Percentiles rank a stretch among this genome's conserved stretches.
phyloP scores from a whole-genome alignment of 2,113 vertebrate species.

The Cettia cetti region DNA sequence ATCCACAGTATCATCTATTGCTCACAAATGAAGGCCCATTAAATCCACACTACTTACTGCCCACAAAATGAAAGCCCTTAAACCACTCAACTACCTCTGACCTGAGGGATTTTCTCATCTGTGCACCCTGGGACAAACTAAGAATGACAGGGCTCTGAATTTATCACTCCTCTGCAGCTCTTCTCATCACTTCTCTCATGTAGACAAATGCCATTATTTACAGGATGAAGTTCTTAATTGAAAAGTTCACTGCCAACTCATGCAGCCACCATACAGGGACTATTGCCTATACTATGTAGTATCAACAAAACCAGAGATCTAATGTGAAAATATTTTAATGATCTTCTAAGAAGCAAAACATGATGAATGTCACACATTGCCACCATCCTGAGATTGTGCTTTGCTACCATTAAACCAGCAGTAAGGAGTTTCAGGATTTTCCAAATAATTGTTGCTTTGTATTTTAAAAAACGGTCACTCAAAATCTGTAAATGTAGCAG shows the following conservation, averaged over 20 bases:
- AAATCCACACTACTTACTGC: neutral
- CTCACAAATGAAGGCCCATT: neutral
- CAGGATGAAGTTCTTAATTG: neutral
- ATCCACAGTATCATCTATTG: neutral
- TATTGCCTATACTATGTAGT: neutral
- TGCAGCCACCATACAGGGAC: neutral
- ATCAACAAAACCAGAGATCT: neutral
- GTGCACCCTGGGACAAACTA: neutral
- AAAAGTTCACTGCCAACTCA: neutral
- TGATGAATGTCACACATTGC: neutral
- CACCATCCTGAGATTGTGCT: constrained; percentile 54
- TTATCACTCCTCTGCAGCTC: neutral
- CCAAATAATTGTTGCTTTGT: neutral
- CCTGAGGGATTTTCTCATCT: neutral
- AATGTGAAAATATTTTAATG: neutral
- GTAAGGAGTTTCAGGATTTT: neutral
- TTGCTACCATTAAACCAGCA: constrained; percentile 11
- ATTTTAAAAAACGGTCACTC: neutral
- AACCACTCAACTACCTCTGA: neutral
- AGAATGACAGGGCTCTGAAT: neutral
- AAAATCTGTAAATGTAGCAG: neutral
- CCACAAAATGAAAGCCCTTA: neutral
- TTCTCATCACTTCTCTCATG: neutral
- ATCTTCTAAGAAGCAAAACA: neutral
- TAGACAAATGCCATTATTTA: neutral